Base-by-base conservation (phyloP, 2,797 vertebrate species). In the Enteromius treurensis region DNA sequence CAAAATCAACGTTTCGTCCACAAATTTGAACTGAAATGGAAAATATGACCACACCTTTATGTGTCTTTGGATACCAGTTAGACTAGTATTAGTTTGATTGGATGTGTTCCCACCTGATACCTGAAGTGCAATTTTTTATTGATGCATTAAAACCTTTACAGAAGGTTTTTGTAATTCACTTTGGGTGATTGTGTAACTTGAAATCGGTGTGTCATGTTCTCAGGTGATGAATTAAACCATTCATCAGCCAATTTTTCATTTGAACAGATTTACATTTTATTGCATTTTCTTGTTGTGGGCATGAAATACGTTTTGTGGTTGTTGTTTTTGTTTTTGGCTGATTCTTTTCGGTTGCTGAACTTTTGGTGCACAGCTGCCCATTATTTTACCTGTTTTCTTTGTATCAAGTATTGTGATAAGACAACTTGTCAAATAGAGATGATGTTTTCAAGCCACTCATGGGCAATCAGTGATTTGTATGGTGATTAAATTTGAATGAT, bases 401-500 rank as follows among this genome's bases (percentile, higher is more conserved):
- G 29, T 64, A 19, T 32, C 62, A 3, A 9, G 29, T 81, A 11
- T 73, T 73, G 42, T 64, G 29, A 64, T 73, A 26, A 42, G 29
- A 42, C 42, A 3, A 15, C 13, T 49, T 71, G 53, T 80, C 67
- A 60, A 70, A 29, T 60, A 60, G 51, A 45, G 23, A 42, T 53
- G 47, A 53, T 53, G n/a, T 69, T 68, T 79, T 75, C 47, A 53
- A 69, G n/a, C 32, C 21, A 15, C n/a, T 79, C 11, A 4, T 23
- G 40, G 51, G 19, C 40, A 62, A 62, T 81, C 68, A 49, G 6
- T 73, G 67, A 45, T 58, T 53, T 70, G 65, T 70, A 45, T 60
- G 19, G 79, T 58, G 19, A 62, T 81, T 60, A 26, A 60, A 17
- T 60, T 42, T 64, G 21, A 62, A 77, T 62, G 53, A 23, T 76